These are phyloP conservation scores for Dromaius novaehollandiae DNA, from an alignment of 2,113 vertebrate genomes.

Conservation along the genomic window DNA sequence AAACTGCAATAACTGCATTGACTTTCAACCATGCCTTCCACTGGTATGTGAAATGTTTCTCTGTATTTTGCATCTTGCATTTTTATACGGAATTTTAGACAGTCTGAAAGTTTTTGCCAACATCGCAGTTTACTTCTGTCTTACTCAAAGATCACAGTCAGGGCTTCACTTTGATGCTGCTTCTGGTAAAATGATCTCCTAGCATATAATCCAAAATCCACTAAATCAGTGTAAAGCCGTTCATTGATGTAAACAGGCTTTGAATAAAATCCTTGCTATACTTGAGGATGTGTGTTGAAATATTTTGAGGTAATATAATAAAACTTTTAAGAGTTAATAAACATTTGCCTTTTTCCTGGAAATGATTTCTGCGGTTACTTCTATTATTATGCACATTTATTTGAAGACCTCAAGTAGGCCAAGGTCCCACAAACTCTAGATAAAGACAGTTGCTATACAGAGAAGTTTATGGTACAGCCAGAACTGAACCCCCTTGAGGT, in stretches of 20 bases:
- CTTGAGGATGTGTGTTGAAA: background rate
- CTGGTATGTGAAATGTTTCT: background rate
- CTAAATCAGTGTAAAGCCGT: accelerated
- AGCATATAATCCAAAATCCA: background rate
- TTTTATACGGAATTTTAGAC: background rate
- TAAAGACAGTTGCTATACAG: background rate
- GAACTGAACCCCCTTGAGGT: background rate
- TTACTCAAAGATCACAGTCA: background rate
- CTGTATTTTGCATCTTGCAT: background rate
- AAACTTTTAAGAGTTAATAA: background rate
- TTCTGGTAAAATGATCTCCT: background rate
- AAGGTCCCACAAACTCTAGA: background rate
- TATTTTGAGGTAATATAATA: background rate
- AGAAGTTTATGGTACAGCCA: background rate
- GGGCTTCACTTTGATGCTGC: background rate
- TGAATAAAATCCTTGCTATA: background rate
- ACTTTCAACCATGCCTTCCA: background rate
- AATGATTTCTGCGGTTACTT: background rate
- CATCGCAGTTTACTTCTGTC: background rate
- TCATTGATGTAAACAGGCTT: background rate
- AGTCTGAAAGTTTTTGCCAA: background rate
- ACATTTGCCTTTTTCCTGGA: background rate
- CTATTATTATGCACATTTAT: background rate
- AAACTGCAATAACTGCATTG: background rate
- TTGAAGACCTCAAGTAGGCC: background rate